phyloP scores from a whole-genome alignment of 2,888 invertebrate species.

The Drosophila koepferae region DNA sequence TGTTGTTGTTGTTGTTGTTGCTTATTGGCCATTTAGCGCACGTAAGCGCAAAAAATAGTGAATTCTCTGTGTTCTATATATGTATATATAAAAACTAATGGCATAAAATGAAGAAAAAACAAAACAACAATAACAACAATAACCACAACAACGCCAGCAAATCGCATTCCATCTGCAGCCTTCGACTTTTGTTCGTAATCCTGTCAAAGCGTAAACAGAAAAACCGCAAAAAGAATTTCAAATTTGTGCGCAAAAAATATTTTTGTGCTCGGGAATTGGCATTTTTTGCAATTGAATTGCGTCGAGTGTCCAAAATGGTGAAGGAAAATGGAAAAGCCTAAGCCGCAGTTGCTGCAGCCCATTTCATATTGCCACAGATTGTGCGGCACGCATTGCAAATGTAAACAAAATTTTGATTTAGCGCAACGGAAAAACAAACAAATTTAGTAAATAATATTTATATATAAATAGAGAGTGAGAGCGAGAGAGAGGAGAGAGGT shows the following conservation, averaged over 20 bases:
- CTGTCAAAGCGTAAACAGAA: slow-evolving; percentile 81
- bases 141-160: slow-evolving; percentile 13
- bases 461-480: background rate
- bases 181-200: slow-evolving; percentile 70
- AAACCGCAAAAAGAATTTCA: slow-evolving; percentile 21
- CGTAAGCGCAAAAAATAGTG: slow-evolving; percentile 76
- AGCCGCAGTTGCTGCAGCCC: background rate
- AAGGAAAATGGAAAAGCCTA: background rate
- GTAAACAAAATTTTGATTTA: slow-evolving; percentile 32
- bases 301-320: slow-evolving; percentile 18
- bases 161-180: slow-evolving; percentile 51
- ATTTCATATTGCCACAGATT: slow-evolving; percentile 37
- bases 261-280: slow-evolving; percentile 1
- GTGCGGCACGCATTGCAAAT: slow-evolving; percentile 16
- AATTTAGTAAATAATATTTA: background rate
- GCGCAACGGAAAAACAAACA: slow-evolving; percentile 33
- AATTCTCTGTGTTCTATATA: slow-evolving; percentile 62
- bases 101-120: slow-evolving; percentile 32
- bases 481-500: background rate
- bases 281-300: slow-evolving; percentile 37
- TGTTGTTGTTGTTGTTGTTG: slow-evolving; percentile 34
- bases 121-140: slow-evolving; percentile 21
- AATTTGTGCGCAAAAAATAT: slow-evolving; percentile 33
- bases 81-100: slow-evolving; percentile 77
- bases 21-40: slow-evolving; percentile 82